Evolutionary conservation across 2,113 vertebrate genomes (phyloP).

Genomic region (Melospiza melodia): DNA sequence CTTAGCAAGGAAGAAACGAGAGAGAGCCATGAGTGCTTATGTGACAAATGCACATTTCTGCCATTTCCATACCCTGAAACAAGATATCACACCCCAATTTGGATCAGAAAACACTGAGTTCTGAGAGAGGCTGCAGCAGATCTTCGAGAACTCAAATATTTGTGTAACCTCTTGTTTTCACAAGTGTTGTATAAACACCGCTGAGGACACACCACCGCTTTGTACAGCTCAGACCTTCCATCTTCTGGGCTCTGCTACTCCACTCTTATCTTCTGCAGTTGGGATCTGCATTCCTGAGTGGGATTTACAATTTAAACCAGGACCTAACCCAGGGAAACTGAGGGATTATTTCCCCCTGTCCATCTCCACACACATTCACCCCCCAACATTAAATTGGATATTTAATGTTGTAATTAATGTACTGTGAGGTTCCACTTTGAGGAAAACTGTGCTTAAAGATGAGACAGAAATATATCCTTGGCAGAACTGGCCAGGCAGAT

Average conservation of each 20-base stretch:
- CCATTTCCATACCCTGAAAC: neutral
- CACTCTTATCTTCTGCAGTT: neutral
- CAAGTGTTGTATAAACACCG: neutral
- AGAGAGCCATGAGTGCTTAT: conserved; percentile 8
- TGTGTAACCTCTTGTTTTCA: conserved; percentile 14
- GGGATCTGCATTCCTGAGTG: neutral
- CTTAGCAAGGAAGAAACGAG: neutral
- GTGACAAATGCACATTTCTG: conserved; percentile 39
- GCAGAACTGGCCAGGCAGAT: neutral
- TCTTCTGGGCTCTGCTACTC: neutral
- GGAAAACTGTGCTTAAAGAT: neutral
- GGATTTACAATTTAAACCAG: neutral
- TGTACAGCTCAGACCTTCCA: neutral
- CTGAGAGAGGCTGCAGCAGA: neutral
- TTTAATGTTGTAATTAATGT: neutral
- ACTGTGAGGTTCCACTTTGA: neutral
- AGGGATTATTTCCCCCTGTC: neutral
- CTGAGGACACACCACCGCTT: neutral
- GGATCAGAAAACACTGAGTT: neutral
- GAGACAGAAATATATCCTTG: neutral
- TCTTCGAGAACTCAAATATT: conserved; percentile 4
- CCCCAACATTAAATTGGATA: neutral
- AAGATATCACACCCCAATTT: neutral
- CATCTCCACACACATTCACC: neutral
- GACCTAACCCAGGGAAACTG: neutral